phyloP scores from a whole-genome alignment of 2,888 invertebrate species.

The Drosophila dives region DNA sequence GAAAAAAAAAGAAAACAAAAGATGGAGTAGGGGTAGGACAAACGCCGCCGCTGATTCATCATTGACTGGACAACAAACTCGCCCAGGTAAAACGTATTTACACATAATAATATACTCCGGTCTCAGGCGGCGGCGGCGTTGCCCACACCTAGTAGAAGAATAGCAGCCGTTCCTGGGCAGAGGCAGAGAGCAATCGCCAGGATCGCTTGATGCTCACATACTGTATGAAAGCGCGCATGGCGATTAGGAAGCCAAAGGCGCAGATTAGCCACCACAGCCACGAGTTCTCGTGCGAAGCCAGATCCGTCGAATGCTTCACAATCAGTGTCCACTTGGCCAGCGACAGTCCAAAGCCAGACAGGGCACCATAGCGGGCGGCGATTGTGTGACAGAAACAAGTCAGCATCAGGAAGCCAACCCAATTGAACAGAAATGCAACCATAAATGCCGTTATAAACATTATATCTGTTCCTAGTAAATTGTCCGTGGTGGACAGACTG shows the following conservation, averaged over 20 bases:
- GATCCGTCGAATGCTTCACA: conserved; percentile 95
- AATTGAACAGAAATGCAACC: conserved; percentile 98
- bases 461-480: conserved; percentile 95
- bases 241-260: conserved; percentile 95
- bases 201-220: conserved; percentile 95
- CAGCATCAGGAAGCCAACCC: conserved; percentile 95
- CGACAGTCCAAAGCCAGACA: conserved; percentile 96
- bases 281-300: conserved; percentile 94
- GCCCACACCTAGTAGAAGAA: conserved; percentile 90
- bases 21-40: neutral
- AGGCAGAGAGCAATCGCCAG: conserved; percentile 93
- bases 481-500: conserved; percentile 91
- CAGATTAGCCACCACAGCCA: conserved; percentile 97
- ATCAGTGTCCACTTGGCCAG: conserved; percentile 98
- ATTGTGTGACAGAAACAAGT: conserved; percentile 98
- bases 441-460: conserved; percentile 97
- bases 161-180: conserved; percentile 93
- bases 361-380: conserved; percentile 95
- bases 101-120: conserved; percentile 39
- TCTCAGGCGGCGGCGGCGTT: conserved; percentile 39
- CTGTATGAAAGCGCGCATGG: conserved; percentile 93
- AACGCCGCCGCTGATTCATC: conserved; percentile 26
- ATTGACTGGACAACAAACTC: conserved; percentile 37
- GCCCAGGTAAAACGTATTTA: conserved; percentile 58
- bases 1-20: conserved; percentile 22